These are phyloP conservation scores for Ylistrum balloti DNA, from an alignment of 1,140 invertebrate species.

Conservation along the genomic window DNA sequence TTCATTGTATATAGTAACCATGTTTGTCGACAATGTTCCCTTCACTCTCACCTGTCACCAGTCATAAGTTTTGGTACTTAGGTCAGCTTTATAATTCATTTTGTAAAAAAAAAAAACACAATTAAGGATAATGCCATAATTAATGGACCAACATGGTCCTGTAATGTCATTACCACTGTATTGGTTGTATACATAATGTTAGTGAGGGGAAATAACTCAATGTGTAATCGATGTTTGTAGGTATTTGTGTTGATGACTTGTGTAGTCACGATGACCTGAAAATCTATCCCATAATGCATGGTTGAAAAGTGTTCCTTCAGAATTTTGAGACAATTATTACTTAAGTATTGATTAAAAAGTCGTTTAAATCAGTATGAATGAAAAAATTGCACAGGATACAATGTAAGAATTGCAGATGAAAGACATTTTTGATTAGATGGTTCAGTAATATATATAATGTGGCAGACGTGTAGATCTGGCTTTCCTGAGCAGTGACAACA, in stretches of 20 bases:
- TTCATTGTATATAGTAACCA: conserved; percentile 16
- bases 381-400: neutral
- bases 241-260: neutral
- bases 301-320: neutral
- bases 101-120: neutral
- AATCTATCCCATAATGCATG: conserved; percentile 24
- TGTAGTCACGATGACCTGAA: neutral
- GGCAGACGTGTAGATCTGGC: neutral
- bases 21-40: conserved; percentile 11
- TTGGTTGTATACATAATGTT: neutral
- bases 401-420: too few species aligned
- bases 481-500: neutral
- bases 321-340: neutral
- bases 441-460: neutral
- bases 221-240: conserved; percentile 1
- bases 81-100: conserved; percentile 20
- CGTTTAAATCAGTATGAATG: neutral
- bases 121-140: neutral
- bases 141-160: conserved; percentile 2
- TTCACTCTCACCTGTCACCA: neutral
- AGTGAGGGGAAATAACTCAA: conserved; percentile 2
- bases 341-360: neutral
- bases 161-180: neutral
- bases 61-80: conserved; percentile 21
- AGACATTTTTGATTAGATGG: too few species aligned